A percentile compares a stretch with the other conserved stretches of the same genome.
Evolutionary conservation across 2,888 invertebrate species (phyloP).

Genomic region (Chalcis sispes): DNA sequence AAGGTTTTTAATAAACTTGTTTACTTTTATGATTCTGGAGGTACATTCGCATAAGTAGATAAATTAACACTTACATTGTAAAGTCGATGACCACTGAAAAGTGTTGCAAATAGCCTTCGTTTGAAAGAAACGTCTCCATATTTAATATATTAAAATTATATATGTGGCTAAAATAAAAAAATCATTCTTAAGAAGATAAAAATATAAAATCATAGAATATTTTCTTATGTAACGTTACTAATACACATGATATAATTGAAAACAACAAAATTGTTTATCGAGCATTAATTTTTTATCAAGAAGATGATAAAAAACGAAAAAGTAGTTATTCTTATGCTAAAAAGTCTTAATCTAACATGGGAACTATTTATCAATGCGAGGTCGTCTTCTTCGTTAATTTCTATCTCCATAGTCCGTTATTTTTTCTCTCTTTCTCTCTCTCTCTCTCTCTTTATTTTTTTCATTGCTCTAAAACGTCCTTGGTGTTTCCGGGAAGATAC

Average conservation of each 20-base stretch:
- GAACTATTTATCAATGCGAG: conserved; percentile 37
- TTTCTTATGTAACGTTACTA: too few species aligned
- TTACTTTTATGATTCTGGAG: too few species aligned
- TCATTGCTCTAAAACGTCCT: background rate
- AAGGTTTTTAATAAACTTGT: background rate
- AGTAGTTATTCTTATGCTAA: background rate
- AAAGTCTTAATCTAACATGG: conserved; percentile 20
- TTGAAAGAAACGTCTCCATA: too few species aligned
- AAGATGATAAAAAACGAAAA: conserved; percentile 9
- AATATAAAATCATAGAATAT: too few species aligned
- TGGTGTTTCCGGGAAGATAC: conserved; percentile 27
- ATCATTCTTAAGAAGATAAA: too few species aligned
- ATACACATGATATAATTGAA: too few species aligned
- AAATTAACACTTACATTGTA: too few species aligned
- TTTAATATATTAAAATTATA: too few species aligned
- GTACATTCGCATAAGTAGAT: too few species aligned
- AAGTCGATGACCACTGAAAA: too few species aligned
- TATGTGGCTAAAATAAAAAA: too few species aligned
- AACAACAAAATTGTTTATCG: background rate
- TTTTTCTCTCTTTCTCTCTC: conserved; percentile 2
- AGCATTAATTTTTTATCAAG: background rate
- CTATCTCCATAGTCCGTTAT: conserved; percentile 1
- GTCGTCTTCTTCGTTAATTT: conserved; percentile 25
- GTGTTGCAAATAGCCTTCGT: too few species aligned
- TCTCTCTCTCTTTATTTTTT: conserved; percentile 2